Percentiles rank a stretch among this genome's conserved stretches.
These are phyloP conservation scores for Julus scanicus DNA, from an alignment of 2,888 invertebrate genomes.

Conservation along the genomic window DNA sequence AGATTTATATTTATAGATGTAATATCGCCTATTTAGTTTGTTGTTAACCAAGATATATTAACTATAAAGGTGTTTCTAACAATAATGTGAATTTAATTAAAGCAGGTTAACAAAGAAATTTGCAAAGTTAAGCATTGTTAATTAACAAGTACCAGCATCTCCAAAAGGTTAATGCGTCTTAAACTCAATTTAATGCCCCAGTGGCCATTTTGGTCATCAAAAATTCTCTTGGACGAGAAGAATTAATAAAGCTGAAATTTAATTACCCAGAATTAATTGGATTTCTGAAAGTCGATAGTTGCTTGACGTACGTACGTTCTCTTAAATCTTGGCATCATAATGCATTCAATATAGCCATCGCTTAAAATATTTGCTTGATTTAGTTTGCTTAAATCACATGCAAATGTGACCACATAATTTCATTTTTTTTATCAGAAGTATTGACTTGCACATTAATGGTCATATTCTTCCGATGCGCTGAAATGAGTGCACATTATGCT, in stretches of 20 bases:
- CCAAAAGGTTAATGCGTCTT: neutral
- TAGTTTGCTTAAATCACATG: neutral
- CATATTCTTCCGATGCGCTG: too few species aligned
- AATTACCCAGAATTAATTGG: constrained; percentile 16
- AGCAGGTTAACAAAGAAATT: too few species aligned
- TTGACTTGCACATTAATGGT: neutral
- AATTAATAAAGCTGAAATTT: constrained; percentile 38
- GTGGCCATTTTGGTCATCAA: constrained; percentile 1
- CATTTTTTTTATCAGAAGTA: neutral
- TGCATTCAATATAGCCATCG: neutral
- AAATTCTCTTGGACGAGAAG: neutral
- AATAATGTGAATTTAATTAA: too few species aligned
- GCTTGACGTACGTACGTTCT: neutral
- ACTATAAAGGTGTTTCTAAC: too few species aligned
- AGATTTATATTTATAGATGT: too few species aligned
- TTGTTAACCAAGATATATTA: too few species aligned
- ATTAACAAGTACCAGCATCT: too few species aligned
- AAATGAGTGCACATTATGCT: too few species aligned
- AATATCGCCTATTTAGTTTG: too few species aligned
- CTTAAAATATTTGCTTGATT: neutral
- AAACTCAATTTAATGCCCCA: constrained; percentile 11
- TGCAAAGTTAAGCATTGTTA: too few species aligned
- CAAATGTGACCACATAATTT: neutral
- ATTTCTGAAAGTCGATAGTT: constrained; percentile 29
- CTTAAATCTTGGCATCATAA: neutral